Conservation (phyloP, 2,888 invertebrate species). For the Mantis religiosa region DNA sequence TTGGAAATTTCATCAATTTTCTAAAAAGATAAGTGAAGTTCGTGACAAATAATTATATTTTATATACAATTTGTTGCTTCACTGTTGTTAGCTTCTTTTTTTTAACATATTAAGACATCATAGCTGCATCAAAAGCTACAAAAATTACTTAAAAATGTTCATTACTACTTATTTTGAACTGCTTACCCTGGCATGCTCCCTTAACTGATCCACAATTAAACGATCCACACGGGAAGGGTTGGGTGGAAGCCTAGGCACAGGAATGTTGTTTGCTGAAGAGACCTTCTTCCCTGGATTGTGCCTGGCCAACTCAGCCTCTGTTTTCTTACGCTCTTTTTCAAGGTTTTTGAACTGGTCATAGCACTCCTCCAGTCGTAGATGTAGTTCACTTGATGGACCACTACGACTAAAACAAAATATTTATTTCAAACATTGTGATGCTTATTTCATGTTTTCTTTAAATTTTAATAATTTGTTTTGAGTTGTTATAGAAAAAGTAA, state of each 20-base stretch:
- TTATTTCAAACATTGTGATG: too few relatives aligned
- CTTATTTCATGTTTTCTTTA: too few relatives aligned
- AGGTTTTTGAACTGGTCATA: constrained; percentile 75
- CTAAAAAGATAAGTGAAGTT: too few relatives aligned
- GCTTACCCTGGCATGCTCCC: constrained; percentile 62
- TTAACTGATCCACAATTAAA: constrained; percentile 72
- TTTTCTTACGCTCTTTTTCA: constrained; percentile 75
- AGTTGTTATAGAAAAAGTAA: too few relatives aligned
- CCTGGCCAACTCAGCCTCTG: constrained; percentile 70
- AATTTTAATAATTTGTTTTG: too few relatives aligned
- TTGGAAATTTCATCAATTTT: too few relatives aligned
- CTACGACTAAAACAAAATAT: constrained; percentile 41
- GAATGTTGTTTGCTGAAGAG: constrained; percentile 70
- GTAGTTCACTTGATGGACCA: constrained; percentile 60
- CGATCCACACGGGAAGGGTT: constrained; percentile 74
- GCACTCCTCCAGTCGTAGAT: constrained; percentile 69
- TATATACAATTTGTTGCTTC: too few relatives aligned
- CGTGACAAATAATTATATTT: too few relatives aligned
- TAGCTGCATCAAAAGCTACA: background rate
- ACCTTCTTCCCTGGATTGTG: constrained; percentile 76
- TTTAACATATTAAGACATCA: too few relatives aligned
- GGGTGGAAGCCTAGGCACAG: constrained; percentile 70
- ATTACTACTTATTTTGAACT: too few relatives aligned
- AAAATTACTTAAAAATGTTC: background rate
- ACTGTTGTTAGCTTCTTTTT: too few relatives aligned